A percentile compares a stretch with the other conserved stretches of the same genome.
Evolutionary conservation across 2,113 vertebrate species (phyloP).

Genomic region (Opisthocomus hoazin): DNA sequence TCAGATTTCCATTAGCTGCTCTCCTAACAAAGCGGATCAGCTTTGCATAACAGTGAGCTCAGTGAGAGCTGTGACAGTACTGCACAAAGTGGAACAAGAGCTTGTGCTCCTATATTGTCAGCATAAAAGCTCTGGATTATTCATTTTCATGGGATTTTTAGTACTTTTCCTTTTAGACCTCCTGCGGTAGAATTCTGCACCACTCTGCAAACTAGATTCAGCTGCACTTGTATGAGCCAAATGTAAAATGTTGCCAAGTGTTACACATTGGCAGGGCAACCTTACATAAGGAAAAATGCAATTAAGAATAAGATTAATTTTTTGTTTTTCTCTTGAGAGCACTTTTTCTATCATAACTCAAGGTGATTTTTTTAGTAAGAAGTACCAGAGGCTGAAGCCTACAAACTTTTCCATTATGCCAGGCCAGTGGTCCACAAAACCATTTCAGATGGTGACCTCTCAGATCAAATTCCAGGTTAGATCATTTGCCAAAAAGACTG

Average conservation of each 20-base stretch:
- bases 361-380: neutral
- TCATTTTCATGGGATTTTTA: neutral
- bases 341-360: neutral
- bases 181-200: neutral
- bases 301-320: neutral
- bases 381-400: neutral
- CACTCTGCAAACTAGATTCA: neutral
- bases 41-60: neutral
- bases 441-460: neutral
- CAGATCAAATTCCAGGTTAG: neutral
- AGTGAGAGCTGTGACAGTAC: neutral
- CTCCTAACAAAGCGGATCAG: neutral
- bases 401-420: neutral
- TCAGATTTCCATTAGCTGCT: conserved; percentile 16
- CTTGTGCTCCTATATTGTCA: neutral
- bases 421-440: neutral
- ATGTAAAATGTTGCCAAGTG: neutral
- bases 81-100: neutral
- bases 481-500: neutral
- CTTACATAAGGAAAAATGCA: neutral
- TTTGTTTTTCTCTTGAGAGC: neutral
- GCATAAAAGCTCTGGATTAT: neutral
- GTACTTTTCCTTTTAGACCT: neutral
- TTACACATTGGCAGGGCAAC: neutral
- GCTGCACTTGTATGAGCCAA: neutral